Conservation (phyloP, 1,140 invertebrate genomes). For the Temnothorax nylanderi region DNA sequence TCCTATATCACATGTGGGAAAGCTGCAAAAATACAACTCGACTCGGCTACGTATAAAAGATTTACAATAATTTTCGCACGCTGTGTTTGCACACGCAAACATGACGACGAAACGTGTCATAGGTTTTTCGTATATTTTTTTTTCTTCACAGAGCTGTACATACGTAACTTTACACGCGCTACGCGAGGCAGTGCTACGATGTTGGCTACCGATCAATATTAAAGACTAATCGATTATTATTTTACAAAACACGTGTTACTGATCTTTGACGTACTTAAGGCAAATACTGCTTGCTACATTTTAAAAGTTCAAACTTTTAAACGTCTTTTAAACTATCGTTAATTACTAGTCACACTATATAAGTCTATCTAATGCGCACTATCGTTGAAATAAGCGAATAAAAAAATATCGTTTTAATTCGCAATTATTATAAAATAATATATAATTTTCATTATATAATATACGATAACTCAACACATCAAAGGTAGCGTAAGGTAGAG, state of each 20-base stretch:
- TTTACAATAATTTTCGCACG: constrained; percentile 36
- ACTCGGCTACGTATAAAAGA: constrained; percentile 57
- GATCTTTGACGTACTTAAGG: neutral
- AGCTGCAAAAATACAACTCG: constrained; percentile 68
- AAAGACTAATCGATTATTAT: constrained; percentile 55
- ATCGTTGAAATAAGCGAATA: constrained; percentile 31
- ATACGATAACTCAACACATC: neutral
- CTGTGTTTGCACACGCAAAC: constrained; percentile 37
- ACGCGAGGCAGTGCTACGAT: constrained; percentile 23
- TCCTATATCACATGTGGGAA: constrained; percentile 72
- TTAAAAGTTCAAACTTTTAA: constrained; percentile 7
- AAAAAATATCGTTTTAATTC: constrained; percentile 54
- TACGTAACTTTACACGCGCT: constrained; percentile 50
- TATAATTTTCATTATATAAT: constrained; percentile 7
- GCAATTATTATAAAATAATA: constrained; percentile 29
- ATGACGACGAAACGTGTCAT: constrained; percentile 22
- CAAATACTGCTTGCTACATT: constrained; percentile 52
- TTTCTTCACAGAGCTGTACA: constrained; percentile 46
- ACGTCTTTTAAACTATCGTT: constrained; percentile 22
- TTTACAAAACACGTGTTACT: constrained; percentile 43
- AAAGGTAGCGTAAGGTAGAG: neutral
- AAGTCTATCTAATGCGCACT: constrained; percentile 10
- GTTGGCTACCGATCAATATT: constrained; percentile 50
- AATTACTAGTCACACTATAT: constrained; percentile 12
- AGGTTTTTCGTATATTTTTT: constrained; percentile 6